Evolutionary conservation across 2,888 invertebrate genomes (phyloP).

Genomic region (Galerucella nymphaeae): DNA sequence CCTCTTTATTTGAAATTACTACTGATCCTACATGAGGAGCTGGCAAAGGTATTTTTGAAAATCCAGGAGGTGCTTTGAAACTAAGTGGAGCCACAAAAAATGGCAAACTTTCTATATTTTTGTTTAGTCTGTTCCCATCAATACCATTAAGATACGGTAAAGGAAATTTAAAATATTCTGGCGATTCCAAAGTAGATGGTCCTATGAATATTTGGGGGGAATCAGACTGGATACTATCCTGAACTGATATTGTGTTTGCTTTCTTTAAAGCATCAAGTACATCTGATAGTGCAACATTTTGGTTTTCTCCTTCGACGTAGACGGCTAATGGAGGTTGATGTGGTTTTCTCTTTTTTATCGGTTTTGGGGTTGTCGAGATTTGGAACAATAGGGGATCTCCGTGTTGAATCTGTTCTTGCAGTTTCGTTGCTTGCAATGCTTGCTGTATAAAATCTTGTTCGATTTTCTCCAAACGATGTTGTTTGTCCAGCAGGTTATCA

Average conservation of each 20-base stretch:
- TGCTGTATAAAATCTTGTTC: slow-evolving; percentile 64
- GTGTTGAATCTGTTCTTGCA: slow-evolving; percentile 59
- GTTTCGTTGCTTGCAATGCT: slow-evolving; percentile 62
- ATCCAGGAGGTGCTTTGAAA: slow-evolving; percentile 85
- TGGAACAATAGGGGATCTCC: slow-evolving; percentile 58
- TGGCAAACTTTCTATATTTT: slow-evolving; percentile 79
- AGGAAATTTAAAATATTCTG: slow-evolving; percentile 82
- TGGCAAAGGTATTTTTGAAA: slow-evolving; percentile 86
- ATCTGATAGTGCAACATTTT: slow-evolving; percentile 74
- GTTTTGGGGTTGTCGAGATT: slow-evolving; percentile 64
- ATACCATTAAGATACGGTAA: slow-evolving; percentile 83
- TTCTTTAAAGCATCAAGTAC: slow-evolving; percentile 77
- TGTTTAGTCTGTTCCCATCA: slow-evolving; percentile 74
- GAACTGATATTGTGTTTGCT: slow-evolving; percentile 79
- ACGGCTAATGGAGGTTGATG: slow-evolving; percentile 89
- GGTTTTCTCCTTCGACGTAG: slow-evolving; percentile 72
- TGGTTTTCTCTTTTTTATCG: slow-evolving; percentile 73
- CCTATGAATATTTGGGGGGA: slow-evolving; percentile 86
- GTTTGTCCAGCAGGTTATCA: slow-evolving; percentile 49
- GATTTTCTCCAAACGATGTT: slow-evolving; percentile 59
- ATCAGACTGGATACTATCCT: slow-evolving; percentile 77
- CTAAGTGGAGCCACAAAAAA: slow-evolving; percentile 89
- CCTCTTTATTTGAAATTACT: slow-evolving; percentile 68
- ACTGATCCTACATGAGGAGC: slow-evolving; percentile 89
- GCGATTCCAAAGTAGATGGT: slow-evolving; percentile 78